Base-by-base conservation (phyloP, 2,888 invertebrate species). In the Phragmatobia fuliginosa region DNA sequence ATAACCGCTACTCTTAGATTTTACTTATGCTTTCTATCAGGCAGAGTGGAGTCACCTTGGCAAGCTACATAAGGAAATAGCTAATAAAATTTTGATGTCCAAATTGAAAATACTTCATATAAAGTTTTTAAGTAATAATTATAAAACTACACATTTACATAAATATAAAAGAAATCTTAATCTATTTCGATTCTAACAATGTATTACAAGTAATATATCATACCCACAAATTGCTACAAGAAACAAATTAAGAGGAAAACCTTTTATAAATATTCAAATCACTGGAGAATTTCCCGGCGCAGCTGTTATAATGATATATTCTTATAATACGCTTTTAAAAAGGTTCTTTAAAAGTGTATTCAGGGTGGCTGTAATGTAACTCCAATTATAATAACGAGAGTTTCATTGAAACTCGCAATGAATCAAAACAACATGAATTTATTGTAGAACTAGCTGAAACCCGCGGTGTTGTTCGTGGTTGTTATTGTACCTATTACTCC, bases 301-400 rank as follows among this genome's bases (percentile, higher is more conserved):
- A 38, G 69, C 56, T 56, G 36, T 52, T 52, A 65, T 11, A 52
- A 72, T 49, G 45, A 73, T 38, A 59, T 63, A 72, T 75, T 61
- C 36, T 58, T 33, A 58, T 67, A 33, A 71, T 73, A 41, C 62
- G 52, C 58, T 45, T 21, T 41, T 16, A 52, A 62, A 62, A 68
- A 31, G 38, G 33, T 56, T 41, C 60, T 68, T 49, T 38, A 63
- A 67, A 63, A 68, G 56, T 25, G 25, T 59, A 49, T 64, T 66
- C 52, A 71, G 33, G 38, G 36, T 66, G 64, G 66, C 63, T 38
- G 32, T 64, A 66, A 71, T 78, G 68, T 61, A 36, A 62, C 72
- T 73, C 70, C 73, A 79, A 77, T 75, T 73, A 71, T 72, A 68
- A 66, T 70, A 68, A 70, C 49, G 74, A 25, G 61, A 66, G 38